Base-by-base conservation (phyloP, 2,797 vertebrate genomes). In the Pagetopsis macropterus region DNA sequence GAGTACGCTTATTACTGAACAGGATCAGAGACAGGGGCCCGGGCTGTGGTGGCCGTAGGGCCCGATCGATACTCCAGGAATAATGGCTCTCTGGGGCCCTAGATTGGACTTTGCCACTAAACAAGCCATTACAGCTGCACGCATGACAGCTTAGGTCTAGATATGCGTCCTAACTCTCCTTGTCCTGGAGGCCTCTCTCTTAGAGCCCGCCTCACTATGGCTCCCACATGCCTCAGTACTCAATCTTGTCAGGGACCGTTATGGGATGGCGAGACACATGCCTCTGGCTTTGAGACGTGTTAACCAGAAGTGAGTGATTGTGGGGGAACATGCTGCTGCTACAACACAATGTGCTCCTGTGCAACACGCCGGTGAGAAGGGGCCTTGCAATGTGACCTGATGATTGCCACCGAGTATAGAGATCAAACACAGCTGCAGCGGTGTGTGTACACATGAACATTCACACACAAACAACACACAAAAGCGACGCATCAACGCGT, bases 1-100 rank as follows among this genome's bases (percentile, higher is more conserved):
- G 96, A 97, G 96, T 97, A 95, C 96, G 95, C 96, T 97, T 97
- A 97, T 98, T 97, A 98, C 96, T 96, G 97, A 97, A 98, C 97
- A 97, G 96, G 96, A 96, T 96, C 96, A 97, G 95, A 95, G 96
- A 96, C 95, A 94, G 95, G 95, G 93, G 92, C 90, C 91, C 73
- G 78, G 84, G 88, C 86, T 75, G 81, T 10, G 82, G 70, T 91
- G 89, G 92, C 92, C 87, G 88, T 87, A 90, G 92, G 89, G 92
- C 87, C 95, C 95, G 94, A 97, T 98, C 97, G 94, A 98, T 98
- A 96, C 93, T 91, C 90, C 83, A 87, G 95, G 93, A 97, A 96
- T 96, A 97, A 98, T 97, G 96, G 94, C 95, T 96, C 96, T 96
- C 95, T 75, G 62, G 94, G 95, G 93, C 94, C 95, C 92, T 91